Conservation (phyloP, 2,113 vertebrate species). For the Lepus europaeus region DNA sequence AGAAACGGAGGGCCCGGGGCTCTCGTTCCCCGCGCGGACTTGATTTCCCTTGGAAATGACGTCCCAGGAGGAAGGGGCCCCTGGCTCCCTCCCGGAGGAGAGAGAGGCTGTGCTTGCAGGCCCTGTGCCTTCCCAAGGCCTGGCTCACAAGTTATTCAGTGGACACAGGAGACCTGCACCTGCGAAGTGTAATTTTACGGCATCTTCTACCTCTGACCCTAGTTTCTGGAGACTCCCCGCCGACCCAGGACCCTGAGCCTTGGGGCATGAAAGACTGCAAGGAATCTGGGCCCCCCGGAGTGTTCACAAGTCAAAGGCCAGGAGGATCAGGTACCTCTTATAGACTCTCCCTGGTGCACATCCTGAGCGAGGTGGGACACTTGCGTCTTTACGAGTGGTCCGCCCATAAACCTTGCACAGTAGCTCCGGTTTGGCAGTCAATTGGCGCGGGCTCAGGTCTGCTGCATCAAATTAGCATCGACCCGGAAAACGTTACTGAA, state of each 20-base stretch:
- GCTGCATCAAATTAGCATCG: conserved; percentile 85
- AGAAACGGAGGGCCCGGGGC: neutral
- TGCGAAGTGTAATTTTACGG: neutral
- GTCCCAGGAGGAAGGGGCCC: accelerated
- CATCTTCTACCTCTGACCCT: neutral
- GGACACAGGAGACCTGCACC: neutral
- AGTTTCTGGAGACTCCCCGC: neutral
- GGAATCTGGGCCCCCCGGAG: neutral
- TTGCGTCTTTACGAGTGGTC: conserved; percentile 85
- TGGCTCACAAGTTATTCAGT: neutral
- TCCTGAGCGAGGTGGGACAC: conserved; percentile 73
- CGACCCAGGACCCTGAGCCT: neutral
- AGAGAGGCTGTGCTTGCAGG: no score
- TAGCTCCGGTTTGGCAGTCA: conserved; percentile 83
- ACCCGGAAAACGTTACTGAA: conserved; percentile 84
- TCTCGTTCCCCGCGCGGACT: neutral
- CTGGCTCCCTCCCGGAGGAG: neutral
- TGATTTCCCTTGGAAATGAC: neutral
- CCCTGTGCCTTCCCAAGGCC: no score
- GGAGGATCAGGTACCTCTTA: conserved; percentile 55
- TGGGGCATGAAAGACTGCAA: neutral
- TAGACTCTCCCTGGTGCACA: conserved; percentile 73
- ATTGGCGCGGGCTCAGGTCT: conserved; percentile 73
- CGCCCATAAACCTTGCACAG: conserved; percentile 80
- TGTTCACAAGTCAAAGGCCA: conserved; percentile 62